Evolutionary conservation across 2,113 vertebrate species (phyloP).

Genomic region (Mobula hypostoma): DNA sequence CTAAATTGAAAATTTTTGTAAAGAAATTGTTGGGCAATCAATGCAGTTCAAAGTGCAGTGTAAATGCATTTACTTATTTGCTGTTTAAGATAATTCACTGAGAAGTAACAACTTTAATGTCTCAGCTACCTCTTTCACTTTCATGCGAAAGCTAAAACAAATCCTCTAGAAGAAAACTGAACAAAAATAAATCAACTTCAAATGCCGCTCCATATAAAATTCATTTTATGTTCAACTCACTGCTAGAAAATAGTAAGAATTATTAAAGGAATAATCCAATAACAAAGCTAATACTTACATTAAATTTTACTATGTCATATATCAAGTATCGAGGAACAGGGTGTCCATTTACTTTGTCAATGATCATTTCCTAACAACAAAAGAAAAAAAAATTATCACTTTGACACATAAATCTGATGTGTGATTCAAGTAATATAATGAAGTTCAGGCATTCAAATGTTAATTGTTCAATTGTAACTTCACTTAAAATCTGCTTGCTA

Average conservation of each 20-base stretch:
- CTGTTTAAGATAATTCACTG: not conserved
- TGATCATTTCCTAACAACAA: constrained; percentile 86
- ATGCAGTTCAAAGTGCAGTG: not conserved
- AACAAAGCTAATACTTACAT: constrained; percentile 69
- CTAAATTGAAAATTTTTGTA: not conserved
- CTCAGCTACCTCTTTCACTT: not conserved
- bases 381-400: constrained; percentile 41
- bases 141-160: not conserved
- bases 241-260: not conserved
- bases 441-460: not conserved
- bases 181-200: not conserved
- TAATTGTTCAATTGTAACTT: not conserved
- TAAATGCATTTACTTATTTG: not conserved
- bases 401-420: not conserved
- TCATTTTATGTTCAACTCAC: not conserved
- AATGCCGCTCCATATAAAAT: not conserved
- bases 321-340: constrained; percentile 93
- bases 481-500: not conserved
- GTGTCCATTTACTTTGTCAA: constrained; percentile 95
- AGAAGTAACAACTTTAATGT: not conserved
- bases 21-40: not conserved
- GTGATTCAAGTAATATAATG: not conserved
- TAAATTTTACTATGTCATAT: constrained; percentile 98
- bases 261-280: not conserved
- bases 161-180: not conserved